Base-by-base conservation (phyloP, 1,140 invertebrate genomes). In the Drosophila nigromelanica region DNA sequence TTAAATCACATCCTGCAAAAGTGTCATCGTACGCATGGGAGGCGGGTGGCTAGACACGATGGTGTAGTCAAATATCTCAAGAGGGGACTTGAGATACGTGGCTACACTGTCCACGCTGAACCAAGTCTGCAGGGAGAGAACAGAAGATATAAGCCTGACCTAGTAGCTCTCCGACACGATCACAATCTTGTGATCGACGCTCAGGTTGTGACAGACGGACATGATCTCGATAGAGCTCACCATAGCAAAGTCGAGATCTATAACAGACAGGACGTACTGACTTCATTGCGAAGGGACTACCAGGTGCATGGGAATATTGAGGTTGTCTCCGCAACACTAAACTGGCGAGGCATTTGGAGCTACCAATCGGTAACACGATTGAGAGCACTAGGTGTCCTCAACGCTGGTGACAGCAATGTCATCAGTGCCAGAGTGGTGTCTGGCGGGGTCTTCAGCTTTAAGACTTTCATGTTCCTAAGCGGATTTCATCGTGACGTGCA, bases 31-130 rank as follows among this genome's bases (percentile, higher is more conserved):
- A 27, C 27, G 27, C 27, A 27, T 27, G 27, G 27, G 5, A 48
- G 24, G n/a, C 54, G 40, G 10, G 21, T 66, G 52, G 5, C 18
- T 15, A 24, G 62, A 55, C 51, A 66, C 62, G 55, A 66, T 15
- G 15, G 47, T 4, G 37, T 51, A 21, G 64, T 39, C 18, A 15
- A 24, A 24, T 40, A 24, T 30, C 35, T 68, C 27, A 68, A 37
- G 55, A 7, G 4, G 55, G 55, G 40, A 11, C 37, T 51, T 51
- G 48, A 51, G 48, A 14, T 4, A 14, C 18, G 51, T 4, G 33
- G 15, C 14, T 54, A 18, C 14, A 14, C 24, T 12, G 33, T 54
- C 15, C 8, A 35, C 10, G 14, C 33, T n/a, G 30, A 37, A 18
- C 14, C 33, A 8, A 37, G 15, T 30, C 51, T 54, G 51, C 33